Percentiles rank a stretch among this genome's conserved stretches.
phyloP scores from a whole-genome alignment of 1,140 invertebrate species.

The Thalassaphorura encarpata region DNA sequence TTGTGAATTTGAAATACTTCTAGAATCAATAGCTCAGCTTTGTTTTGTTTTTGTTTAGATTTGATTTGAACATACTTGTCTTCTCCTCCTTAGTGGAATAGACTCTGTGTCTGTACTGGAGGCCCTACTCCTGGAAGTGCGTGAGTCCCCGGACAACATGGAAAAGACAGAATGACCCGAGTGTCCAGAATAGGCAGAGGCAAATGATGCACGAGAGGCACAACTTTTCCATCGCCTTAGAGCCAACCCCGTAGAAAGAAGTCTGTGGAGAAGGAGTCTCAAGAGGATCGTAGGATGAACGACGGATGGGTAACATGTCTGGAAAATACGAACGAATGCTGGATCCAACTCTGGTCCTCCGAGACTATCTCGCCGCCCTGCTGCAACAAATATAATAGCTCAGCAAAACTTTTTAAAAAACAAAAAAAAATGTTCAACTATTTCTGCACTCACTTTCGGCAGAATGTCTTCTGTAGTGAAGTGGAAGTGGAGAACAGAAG shows the following conservation, averaged over 20 bases:
- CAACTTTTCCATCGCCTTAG: slow-evolving; percentile 42
- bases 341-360: slow-evolving; percentile 32
- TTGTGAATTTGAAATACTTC: background rate
- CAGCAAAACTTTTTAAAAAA: background rate
- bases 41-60: no score
- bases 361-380: slow-evolving; percentile 31
- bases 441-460: slow-evolving; percentile 26
- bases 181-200: slow-evolving; percentile 34
- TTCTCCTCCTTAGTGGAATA: slow-evolving; percentile 37
- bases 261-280: slow-evolving; percentile 48
- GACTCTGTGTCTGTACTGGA: slow-evolving; percentile 40
- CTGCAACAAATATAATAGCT: slow-evolving; percentile 6
- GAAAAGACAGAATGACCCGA: slow-evolving; percentile 32
- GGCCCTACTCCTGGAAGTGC: slow-evolving; percentile 36
- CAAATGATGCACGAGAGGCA: slow-evolving; percentile 39
- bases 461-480: slow-evolving; percentile 30
- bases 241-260: slow-evolving; percentile 43
- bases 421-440: background rate
- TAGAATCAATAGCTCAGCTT: background rate
- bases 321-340: slow-evolving; percentile 38
- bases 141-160: slow-evolving; percentile 31
- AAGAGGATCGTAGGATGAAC: slow-evolving; percentile 51
- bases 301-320: slow-evolving; percentile 44
- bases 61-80: no score
- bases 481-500: slow-evolving; percentile 19